Evolutionary conservation across 2,113 vertebrate species (phyloP).

Genomic region (Pelusios castaneus): DNA sequence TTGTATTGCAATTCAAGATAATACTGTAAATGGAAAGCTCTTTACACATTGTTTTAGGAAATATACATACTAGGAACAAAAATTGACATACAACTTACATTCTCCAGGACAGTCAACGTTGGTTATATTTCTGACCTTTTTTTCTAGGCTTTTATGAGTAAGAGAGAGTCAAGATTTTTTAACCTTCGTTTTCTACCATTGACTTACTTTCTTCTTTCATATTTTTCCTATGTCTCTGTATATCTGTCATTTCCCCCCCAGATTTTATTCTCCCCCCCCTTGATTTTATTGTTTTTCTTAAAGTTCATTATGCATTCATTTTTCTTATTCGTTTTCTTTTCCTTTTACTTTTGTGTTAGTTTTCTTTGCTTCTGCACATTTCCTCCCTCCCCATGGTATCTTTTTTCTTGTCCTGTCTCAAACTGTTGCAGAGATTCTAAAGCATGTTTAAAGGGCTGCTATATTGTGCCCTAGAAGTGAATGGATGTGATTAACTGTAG

Average conservation of each 20-base stretch:
- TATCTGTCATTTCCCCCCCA: neutral
- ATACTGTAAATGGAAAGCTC: too few species aligned
- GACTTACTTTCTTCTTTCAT: slow-evolving; percentile 4
- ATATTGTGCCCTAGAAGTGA: too few species aligned
- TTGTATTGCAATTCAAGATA: too few species aligned
- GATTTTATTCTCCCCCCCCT: neutral
- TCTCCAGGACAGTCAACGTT: too few species aligned
- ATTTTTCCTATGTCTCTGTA: neutral
- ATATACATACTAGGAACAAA: too few species aligned
- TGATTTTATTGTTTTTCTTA: neutral
- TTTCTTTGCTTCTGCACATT: neutral
- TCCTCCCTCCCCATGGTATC: neutral
- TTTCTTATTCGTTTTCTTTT: neutral
- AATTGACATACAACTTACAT: too few species aligned
- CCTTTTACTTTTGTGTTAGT: neutral
- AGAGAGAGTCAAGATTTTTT: too few species aligned
- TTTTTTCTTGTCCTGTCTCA: neutral
- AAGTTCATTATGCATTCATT: neutral
- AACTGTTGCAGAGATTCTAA: neutral
- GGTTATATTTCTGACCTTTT: too few species aligned
- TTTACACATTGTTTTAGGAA: too few species aligned
- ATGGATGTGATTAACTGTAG: neutral
- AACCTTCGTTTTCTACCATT: neutral
- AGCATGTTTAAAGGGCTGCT: neutral
- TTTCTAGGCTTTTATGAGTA: too few species aligned